Conservation (phyloP, 37 sponge, comb jelly and placozoan genomes). For the Oscarella lobularis region DNA sequence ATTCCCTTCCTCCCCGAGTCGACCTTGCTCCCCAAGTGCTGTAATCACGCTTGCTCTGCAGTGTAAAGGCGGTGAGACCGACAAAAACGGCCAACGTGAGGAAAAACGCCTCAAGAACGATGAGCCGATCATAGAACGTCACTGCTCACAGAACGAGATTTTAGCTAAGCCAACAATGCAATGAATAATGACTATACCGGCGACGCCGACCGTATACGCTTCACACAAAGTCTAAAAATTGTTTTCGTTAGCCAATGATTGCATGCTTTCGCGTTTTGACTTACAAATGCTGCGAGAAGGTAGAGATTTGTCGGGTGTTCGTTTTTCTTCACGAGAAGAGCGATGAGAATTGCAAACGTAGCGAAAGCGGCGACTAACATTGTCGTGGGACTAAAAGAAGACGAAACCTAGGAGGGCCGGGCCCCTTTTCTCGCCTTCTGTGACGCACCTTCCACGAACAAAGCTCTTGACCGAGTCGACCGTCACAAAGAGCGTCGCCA, state of each 20-base stretch:
- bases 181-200: constrained; percentile 1
- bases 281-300: constrained; percentile 46
- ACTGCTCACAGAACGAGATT: constrained; percentile 9
- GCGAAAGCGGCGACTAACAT: constrained; percentile 18
- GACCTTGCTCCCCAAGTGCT: constrained; percentile 94
- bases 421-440: no score
- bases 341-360: constrained; percentile 43
- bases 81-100: constrained; percentile 66
- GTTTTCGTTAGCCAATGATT: no score
- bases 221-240: constrained; percentile 4
- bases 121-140: constrained; percentile 63
- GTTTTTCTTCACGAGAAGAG: constrained; percentile 44
- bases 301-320: constrained; percentile 52
- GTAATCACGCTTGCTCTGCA: constrained; percentile 93
- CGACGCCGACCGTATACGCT: constrained; percentile 37
- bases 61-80: constrained; percentile 75
- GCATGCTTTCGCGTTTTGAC: no score
- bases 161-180: neutral
- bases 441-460: constrained; percentile 55
- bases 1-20: neutral
- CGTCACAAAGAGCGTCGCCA: constrained; percentile 32
- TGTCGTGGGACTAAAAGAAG: constrained; percentile 12
- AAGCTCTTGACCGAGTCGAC: constrained; percentile 33
- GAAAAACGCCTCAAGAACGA: constrained; percentile 74
- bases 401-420: no score